Conservation (phyloP, 2,113 vertebrate genomes). For the Rhodinocichla rosea region DNA sequence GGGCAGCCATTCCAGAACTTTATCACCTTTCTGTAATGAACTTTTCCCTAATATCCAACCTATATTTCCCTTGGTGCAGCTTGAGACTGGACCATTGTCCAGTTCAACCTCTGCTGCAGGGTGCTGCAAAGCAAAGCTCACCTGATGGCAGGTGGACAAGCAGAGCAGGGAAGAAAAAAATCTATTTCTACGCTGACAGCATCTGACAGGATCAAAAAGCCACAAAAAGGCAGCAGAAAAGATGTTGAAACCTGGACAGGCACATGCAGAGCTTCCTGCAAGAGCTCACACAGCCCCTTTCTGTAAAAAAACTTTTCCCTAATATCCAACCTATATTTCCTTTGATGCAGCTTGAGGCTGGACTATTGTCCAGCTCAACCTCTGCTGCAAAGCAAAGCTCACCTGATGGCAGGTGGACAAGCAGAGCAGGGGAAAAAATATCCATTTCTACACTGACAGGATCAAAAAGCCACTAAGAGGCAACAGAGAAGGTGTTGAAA, state of each 20-base stretch:
- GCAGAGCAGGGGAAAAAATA: accelerated
- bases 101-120: neutral
- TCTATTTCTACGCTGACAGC: neutral
- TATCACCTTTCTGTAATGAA: neutral
- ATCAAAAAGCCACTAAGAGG: neutral
- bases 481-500: neutral
- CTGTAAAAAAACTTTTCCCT: neutral
- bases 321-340: neutral
- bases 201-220: neutral
- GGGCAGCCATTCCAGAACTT: neutral
- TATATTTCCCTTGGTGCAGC: too few species aligned
- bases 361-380: neutral
- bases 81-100: too few species aligned
- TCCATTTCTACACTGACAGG: neutral
- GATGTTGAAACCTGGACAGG: too few species aligned
- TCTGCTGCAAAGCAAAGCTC: neutral
- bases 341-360: neutral
- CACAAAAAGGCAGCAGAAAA: neutral
- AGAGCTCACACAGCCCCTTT: neutral
- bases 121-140: neutral
- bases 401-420: neutral
- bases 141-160: neutral
- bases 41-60: too few species aligned
- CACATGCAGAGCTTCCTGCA: too few species aligned
- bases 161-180: accelerated